Evolutionary conservation across 2,797 vertebrate genomes (phyloP), one percentile per base, ranked within the genome.

Genomic region (Microctenopoma steveboyesi): DNA sequence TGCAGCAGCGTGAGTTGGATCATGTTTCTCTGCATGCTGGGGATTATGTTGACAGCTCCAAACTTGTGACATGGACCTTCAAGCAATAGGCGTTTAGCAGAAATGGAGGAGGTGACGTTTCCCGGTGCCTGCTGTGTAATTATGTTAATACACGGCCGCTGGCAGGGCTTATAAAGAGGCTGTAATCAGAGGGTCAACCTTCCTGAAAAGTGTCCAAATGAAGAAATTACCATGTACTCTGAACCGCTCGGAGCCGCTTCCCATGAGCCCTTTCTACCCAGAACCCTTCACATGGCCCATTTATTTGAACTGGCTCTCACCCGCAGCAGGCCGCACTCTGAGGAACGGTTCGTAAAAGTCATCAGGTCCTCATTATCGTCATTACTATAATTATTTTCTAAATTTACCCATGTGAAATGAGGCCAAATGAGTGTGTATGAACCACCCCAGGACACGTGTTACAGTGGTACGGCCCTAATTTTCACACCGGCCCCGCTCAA

Each of bases 341-440:
- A 88, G 88, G 86, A 90, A 81, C 72, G 65, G 82, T 87, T 83
- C 46, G 77, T 85, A 85, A 84, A 86, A 92, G 92, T 89, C 92
- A 90, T 91, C 87, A 86, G 89, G 85, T 91, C 88, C 89, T 92
- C 88, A 92, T 92, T 90, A 91, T 74, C 87, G 81, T 86, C 93
- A 91, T 91, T 89, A 93, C 83, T 82, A 91, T 94, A 94, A 94
- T 94, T 93, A 92, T 93, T 88, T 93, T 94, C 93, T 94, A 94
- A 93, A 91, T 93, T 92, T 93, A 93, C 84, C 80, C 71, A 63
- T 61, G 74, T 86, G 74, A 91, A 94, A 92, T 75, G 86, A 94
- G 93, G 92, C 81, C 91, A 89, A 78, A 84, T 82, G 87, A 89
- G 82, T 35, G 77, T 78, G 84, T 63, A 49, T 33, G 43, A 77